phyloP scores from a whole-genome alignment of 2,888 invertebrate genomes.

The Mesoligia furuncula region DNA sequence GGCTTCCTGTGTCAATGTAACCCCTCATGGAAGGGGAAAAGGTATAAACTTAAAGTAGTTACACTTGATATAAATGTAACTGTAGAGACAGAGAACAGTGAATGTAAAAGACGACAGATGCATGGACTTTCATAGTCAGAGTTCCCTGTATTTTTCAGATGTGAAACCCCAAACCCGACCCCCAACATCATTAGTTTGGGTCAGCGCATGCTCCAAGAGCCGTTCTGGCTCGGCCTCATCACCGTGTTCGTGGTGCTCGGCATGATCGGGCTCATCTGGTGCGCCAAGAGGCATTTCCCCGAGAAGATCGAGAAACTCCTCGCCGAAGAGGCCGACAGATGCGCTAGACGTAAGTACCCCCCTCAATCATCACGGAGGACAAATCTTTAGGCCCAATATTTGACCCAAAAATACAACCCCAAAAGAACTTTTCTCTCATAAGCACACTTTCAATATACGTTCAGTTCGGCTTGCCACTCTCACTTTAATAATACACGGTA shows the following conservation, averaged over 20 bases:
- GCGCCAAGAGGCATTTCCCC: conserved; percentile 96
- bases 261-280: conserved; percentile 95
- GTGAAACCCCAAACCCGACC: conserved; percentile 92
- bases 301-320: conserved; percentile 96
- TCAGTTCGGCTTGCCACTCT: conserved; percentile 70
- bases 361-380: conserved; percentile 70
- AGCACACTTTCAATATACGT: conserved; percentile 70
- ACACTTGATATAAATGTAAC: background rate
- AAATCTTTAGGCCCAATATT: conserved; percentile 79
- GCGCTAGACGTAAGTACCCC: conserved; percentile 91
- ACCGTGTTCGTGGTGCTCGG: conserved; percentile 95
- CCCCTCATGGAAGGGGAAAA: conserved; percentile 91
- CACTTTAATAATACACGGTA: conserved; percentile 64
- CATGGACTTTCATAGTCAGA: background rate
- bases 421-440: conserved; percentile 62
- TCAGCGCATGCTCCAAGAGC: conserved; percentile 95
- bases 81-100: too few species aligned
- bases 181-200: conserved; percentile 91
- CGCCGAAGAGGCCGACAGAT: conserved; percentile 94
- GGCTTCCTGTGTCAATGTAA: conserved; percentile 93
- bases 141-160: conserved; percentile 80
- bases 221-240: conserved; percentile 97
- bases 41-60: background rate
- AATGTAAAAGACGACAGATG: background rate
- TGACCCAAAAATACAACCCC: conserved; percentile 62